phyloP scores from a whole-genome alignment of 2,113 vertebrate species.

The Microcebus griseorufus region DNA sequence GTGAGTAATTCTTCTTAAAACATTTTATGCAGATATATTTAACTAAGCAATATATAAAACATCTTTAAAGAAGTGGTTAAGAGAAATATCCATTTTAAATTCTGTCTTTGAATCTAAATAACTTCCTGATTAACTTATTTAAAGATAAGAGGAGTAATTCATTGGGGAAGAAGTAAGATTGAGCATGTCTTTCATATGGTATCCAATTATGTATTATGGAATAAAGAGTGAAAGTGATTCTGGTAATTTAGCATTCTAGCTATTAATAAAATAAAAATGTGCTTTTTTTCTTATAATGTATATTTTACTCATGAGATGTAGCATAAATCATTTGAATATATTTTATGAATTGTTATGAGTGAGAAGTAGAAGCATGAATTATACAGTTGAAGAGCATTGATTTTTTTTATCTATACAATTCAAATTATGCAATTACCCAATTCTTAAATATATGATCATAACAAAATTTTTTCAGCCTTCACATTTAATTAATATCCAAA shows the following conservation, averaged over 20 bases:
- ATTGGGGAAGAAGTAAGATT: neutral
- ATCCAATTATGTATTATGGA: neutral
- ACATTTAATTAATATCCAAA: neutral
- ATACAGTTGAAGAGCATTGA: neutral
- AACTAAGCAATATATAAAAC: neutral
- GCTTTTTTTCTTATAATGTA: neutral
- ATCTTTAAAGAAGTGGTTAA: neutral
- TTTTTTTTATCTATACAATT: neutral
- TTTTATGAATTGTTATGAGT: neutral
- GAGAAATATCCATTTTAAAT: neutral
- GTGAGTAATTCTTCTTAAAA: neutral
- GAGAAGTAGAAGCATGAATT: neutral
- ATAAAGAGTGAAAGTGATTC: neutral
- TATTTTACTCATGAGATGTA: neutral
- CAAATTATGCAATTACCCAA: neutral
- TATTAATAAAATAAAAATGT: neutral
- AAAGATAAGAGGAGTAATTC: neutral
- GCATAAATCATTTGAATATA: neutral
- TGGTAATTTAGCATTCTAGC: neutral
- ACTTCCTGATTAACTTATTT: neutral
- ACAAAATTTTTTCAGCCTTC: neutral
- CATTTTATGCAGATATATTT: neutral
- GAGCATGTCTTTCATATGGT: neutral
- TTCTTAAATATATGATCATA: neutral
- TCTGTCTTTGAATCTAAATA: neutral